These are phyloP conservation scores for Hyperoplus immaculatus DNA, from an alignment of 2,797 vertebrate species.

Conservation along the genomic window DNA sequence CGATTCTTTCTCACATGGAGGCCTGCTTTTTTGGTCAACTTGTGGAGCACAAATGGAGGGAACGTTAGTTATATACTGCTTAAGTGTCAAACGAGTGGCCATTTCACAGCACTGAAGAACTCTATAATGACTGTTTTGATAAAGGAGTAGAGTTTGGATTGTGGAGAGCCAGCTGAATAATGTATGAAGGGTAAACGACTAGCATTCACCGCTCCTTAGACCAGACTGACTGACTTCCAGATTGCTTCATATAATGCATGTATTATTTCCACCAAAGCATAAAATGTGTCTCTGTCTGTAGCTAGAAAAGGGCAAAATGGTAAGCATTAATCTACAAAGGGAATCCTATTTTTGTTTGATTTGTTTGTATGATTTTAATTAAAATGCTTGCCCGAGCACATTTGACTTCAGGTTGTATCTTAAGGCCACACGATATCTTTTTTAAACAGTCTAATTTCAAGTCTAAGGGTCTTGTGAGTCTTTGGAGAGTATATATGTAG, in stretches of 20 bases:
- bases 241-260: constrained; percentile 44
- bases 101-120: constrained; percentile 71
- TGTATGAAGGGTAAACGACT: constrained; percentile 78
- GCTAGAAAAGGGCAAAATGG: neutral
- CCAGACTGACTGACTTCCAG: constrained; percentile 54
- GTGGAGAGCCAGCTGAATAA: constrained; percentile 76
- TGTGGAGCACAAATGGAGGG: constrained; percentile 31
- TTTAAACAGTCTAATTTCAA: neutral
- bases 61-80: constrained; percentile 49
- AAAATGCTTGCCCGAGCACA: constrained; percentile 3
- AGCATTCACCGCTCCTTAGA: constrained; percentile 46
- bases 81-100: constrained; percentile 69
- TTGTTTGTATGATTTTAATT: neutral
- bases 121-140: constrained; percentile 67
- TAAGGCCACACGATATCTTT: neutral
- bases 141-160: constrained; percentile 52
- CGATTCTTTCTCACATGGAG: constrained; percentile 24
- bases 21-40: constrained; percentile 43
- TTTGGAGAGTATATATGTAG: neutral
- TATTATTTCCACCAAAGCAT: constrained; percentile 34
- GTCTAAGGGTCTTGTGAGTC: neutral
- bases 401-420: neutral
- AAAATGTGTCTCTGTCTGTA: constrained; percentile 26
- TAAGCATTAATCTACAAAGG: neutral
- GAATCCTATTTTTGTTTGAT: neutral